These are phyloP conservation scores for Donacobius atricapilla DNA, from an alignment of 2,113 vertebrate genomes.

Conservation along the genomic window DNA sequence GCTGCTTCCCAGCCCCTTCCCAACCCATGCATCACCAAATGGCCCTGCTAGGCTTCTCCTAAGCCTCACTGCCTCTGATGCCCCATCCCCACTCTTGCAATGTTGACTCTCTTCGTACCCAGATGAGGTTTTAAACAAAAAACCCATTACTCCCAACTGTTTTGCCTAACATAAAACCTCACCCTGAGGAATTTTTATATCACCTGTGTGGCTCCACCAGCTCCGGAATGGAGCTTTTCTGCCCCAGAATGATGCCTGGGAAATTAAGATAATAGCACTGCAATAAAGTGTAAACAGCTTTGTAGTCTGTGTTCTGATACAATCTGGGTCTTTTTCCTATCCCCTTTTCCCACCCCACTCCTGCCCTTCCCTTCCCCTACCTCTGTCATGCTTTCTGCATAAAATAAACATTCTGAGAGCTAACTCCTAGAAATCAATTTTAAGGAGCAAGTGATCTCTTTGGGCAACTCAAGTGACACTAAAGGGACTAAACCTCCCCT, in stretches of 20 bases:
- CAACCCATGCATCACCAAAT: background rate
- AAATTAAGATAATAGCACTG: background rate
- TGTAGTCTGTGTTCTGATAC: background rate
- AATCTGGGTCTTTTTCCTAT: background rate
- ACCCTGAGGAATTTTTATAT: background rate
- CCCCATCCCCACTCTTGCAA: background rate
- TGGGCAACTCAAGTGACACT: background rate
- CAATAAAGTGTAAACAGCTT: background rate
- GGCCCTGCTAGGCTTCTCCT: background rate
- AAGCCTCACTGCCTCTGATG: background rate
- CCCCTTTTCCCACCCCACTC: fast-evolving
- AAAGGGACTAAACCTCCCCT: background rate
- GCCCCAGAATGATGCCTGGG: background rate
- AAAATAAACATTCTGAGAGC: background rate
- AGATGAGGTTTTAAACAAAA: background rate
- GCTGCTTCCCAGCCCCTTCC: background rate
- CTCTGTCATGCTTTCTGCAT: background rate
- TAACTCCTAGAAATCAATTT: constrained; percentile 33
- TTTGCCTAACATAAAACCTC: background rate
- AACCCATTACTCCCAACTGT: fast-evolving
- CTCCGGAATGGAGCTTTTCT: background rate
- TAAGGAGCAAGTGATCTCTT: background rate
- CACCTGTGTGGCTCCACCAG: background rate
- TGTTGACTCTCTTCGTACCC: fast-evolving
- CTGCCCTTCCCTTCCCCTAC: background rate